Conservation (phyloP, 2,797 vertebrate species). For the Meda fulgida region DNA sequence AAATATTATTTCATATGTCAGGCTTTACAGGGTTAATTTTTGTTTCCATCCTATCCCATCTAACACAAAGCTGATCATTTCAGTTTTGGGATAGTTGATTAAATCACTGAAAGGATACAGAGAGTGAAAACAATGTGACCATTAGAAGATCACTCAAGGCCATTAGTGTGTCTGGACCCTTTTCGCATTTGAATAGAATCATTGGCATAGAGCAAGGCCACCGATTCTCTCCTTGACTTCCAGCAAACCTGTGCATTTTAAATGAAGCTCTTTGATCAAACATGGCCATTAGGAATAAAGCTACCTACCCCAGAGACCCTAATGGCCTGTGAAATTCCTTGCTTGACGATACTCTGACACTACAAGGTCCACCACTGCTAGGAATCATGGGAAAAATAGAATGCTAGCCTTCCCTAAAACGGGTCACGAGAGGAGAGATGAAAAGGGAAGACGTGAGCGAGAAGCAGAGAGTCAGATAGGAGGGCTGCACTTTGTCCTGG, state of each 20-base stretch:
- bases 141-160: slow-evolving; percentile 44
- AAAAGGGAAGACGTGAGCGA: slow-evolving; percentile 34
- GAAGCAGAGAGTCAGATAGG: slow-evolving; percentile 59
- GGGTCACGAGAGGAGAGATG: slow-evolving; percentile 30
- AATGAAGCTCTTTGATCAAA: slow-evolving; percentile 54
- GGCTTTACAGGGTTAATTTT: background rate
- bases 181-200: slow-evolving; percentile 34
- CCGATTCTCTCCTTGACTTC: slow-evolving; percentile 16
- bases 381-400: slow-evolving; percentile 52
- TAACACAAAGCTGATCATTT: slow-evolving; percentile 2
- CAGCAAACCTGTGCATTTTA: slow-evolving; percentile 34
- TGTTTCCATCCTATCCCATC: background rate
- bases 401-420: slow-evolving; percentile 30
- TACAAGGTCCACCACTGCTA: slow-evolving; percentile 29
- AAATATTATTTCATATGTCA: background rate
- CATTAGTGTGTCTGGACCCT: background rate
- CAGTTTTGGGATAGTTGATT: slow-evolving; percentile 44
- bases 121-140: slow-evolving; percentile 37
- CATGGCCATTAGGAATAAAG: slow-evolving; percentile 20
- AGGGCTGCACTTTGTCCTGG: slow-evolving; percentile 70
- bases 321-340: slow-evolving; percentile 46
- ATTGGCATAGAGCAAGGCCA: slow-evolving; percentile 42
- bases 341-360: slow-evolving; percentile 40
- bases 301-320: slow-evolving; percentile 41
- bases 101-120: slow-evolving; percentile 41